Base-by-base conservation (phyloP, 2,113 vertebrate species). In the Lophotis ruficrista region DNA sequence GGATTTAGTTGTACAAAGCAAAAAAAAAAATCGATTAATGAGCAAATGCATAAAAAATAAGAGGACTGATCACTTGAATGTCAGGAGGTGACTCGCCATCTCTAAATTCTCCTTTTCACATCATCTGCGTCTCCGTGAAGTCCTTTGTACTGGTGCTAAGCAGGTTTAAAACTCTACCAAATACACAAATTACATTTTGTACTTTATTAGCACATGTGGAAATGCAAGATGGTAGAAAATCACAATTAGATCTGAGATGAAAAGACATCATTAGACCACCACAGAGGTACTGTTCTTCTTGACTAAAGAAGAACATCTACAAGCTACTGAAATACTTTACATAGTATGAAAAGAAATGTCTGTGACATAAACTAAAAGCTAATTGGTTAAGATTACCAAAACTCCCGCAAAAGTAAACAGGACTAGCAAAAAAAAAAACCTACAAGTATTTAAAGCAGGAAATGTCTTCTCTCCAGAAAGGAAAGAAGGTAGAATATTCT, bases 11-110 rank as follows among this genome's bases (percentile, higher is more conserved):
- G 94, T 78, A 95, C 96, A 83, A 94, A 48, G 75, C 87, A 89
- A 94, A 95, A 84, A 66, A 95, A 82, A 88, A 79, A 72, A 96
- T 96, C 80, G 1, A 97, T 98, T 87, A 97, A 96, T 95, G 89
- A 97, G 84, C 37, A 96, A 91, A 80, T 48, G 78, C 94, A 97
- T 62, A 48, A 87, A 87, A 87, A 89, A 72, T 41, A 77, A 94
- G 71, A 81, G 20, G 38, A 54, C 43, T 30, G 69, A 79, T 54
- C 61, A 84, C 83, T 27, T 90, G 58, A 60, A 43, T 53, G 61
- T 38, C 48, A 77, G 58, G 71, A 91, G 70, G 76, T 73, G 72
- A 89, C 73, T 82, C 4, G 28, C 23, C 21, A 83, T 43, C 58
- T 62, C 61, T 45, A 71, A 61, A 61, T 62, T 61, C 73, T 92